These are phyloP conservation scores for Tribolium castaneum DNA, from an alignment of 1,140 invertebrate genomes.

Conservation along the genomic window DNA sequence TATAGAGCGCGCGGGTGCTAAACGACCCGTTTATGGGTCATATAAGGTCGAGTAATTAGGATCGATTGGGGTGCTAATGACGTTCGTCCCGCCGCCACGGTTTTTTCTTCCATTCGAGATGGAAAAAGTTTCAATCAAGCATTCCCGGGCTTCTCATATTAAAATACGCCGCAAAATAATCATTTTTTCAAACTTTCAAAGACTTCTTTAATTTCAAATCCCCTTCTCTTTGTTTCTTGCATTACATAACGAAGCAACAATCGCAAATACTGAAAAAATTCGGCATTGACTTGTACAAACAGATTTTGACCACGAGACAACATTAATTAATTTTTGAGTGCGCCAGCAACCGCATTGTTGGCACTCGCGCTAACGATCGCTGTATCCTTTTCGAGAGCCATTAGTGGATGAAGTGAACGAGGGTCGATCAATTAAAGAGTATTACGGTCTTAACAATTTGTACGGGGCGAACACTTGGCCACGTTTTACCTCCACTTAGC, in stretches of 20 bases:
- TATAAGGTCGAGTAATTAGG: constrained; percentile 39
- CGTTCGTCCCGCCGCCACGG: background rate
- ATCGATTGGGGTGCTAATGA: constrained; percentile 3
- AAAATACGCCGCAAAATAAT: background rate
- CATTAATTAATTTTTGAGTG: background rate
- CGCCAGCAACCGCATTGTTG: background rate
- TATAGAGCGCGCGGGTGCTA: constrained; percentile 41
- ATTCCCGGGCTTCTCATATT: background rate
- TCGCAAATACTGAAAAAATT: background rate
- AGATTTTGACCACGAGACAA: background rate
- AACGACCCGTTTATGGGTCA: constrained; percentile 51
- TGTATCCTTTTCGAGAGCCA: constrained; percentile 59
- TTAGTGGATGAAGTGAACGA: constrained; percentile 55
- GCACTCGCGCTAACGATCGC: constrained; percentile 15
- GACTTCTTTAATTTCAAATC: background rate
- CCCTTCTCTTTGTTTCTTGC: background rate
- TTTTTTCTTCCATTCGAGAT: background rate
- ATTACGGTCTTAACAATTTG: constrained; percentile 45
- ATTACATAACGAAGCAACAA: background rate
- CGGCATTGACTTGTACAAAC: background rate
- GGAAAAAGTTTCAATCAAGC: background rate
- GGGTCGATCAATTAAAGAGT: constrained; percentile 57
- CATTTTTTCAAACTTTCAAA: background rate
- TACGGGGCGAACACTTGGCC: constrained; percentile 46
- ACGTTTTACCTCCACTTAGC: constrained; percentile 40